Evolutionary conservation across 1,140 invertebrate genomes (phyloP).

Genomic region (Trichonephila clavipes): DNA sequence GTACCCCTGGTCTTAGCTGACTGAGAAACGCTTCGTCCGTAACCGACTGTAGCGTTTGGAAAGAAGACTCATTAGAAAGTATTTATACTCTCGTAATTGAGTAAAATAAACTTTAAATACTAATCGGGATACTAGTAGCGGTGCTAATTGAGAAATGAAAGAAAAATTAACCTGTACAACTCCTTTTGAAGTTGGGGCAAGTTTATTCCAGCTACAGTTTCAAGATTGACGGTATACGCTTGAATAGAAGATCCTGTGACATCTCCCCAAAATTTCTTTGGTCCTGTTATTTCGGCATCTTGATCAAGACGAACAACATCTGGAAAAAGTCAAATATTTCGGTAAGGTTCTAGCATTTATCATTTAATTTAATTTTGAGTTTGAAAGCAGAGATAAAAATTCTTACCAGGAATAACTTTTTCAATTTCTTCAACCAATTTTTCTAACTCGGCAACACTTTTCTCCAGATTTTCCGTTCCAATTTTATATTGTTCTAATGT

Average conservation of each 20-base stretch:
- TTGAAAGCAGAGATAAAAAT: not conserved
- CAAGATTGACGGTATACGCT: conserved; percentile 14
- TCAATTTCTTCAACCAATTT: conserved; percentile 53
- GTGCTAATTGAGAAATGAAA: too few species aligned
- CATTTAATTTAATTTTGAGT: too few species aligned
- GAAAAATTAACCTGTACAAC: conserved; percentile 37
- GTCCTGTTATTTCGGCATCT: conserved; percentile 22
- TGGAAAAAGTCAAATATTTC: not conserved
- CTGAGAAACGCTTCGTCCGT: too few species aligned
- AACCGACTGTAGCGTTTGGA: too few species aligned
- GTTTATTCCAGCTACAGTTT: conserved; percentile 36
- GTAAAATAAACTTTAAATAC: too few species aligned
- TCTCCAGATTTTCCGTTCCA: conserved; percentile 30
- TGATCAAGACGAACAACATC: conserved; percentile 61
- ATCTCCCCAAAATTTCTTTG: conserved; percentile 54
- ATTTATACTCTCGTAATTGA: too few species aligned
- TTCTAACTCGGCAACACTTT: conserved; percentile 38
- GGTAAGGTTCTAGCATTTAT: not conserved
- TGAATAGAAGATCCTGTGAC: conserved; percentile 33
- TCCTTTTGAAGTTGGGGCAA: conserved; percentile 54
- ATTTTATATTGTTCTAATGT: conserved; percentile 53
- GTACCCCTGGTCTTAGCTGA: too few species aligned
- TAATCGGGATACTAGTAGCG: too few species aligned
- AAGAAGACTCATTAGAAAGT: too few species aligned
- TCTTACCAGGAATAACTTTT: conserved; percentile 44